Conservation (phyloP, 2,113 vertebrate species). For the Dromaius novaehollandiae region DNA sequence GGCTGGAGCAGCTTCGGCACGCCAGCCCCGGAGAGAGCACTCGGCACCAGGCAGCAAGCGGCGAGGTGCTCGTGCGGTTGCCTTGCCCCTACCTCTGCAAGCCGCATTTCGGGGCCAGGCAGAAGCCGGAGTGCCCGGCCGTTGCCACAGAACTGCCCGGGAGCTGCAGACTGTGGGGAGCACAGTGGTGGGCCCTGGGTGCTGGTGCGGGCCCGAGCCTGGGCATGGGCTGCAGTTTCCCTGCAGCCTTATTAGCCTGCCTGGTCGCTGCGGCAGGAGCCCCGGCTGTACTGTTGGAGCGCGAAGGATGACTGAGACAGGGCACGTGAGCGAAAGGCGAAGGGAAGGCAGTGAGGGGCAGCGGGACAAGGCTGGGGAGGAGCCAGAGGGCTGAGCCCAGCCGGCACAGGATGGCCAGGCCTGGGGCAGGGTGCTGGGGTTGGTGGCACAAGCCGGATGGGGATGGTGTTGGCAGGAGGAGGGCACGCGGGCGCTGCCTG, state of each 20-base stretch:
- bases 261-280: not conserved
- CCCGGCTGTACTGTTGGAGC: not conserved
- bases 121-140: not conserved
- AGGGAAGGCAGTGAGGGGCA: not conserved
- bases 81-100: not conserved
- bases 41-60: too few relatives aligned
- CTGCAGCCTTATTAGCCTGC: too few relatives aligned
- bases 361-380: not conserved
- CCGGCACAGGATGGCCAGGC: not conserved
- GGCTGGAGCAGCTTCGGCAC: too few relatives aligned
- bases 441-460: not conserved
- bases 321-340: not conserved
- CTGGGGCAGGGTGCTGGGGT: not conserved
- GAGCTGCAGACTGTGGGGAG: too few relatives aligned
- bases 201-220: too few relatives aligned
- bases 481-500: fast-evolving
- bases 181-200: too few relatives aligned
- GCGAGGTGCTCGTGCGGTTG: not conserved
- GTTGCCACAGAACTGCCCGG: not conserved
- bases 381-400: not conserved
- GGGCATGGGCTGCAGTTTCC: too few relatives aligned
- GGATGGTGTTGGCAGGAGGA: not conserved
- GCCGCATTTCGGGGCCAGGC: not conserved
- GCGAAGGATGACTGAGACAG: too few relatives aligned
- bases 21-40: too few relatives aligned